A percentile compares a stretch with the other conserved stretches of the same genome.
phyloP scores from a whole-genome alignment of 2,888 invertebrate genomes.

The Sinohyriopsis cumingii region DNA sequence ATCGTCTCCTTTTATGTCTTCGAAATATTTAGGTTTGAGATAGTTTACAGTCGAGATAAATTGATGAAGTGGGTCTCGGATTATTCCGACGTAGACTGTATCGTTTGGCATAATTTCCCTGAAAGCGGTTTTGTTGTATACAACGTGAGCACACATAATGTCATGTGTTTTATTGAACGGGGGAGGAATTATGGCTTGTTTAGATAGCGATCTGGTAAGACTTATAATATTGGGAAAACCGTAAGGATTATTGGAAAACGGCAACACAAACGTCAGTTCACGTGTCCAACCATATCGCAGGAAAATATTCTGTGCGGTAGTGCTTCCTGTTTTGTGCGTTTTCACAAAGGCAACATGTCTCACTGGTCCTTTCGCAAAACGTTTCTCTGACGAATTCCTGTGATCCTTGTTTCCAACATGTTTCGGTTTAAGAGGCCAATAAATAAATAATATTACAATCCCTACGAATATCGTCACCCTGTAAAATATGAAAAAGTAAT shows the following conservation, averaged over 20 bases:
- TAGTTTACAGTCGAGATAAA: slow-evolving; percentile 50
- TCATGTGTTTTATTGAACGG: slow-evolving; percentile 47
- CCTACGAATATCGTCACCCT: no score
- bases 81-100: slow-evolving; percentile 46
- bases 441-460: no score
- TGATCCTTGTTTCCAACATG: no score
- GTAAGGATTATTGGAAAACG: slow-evolving; percentile 28
- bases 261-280: slow-evolving; percentile 55
- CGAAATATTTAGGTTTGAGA: slow-evolving; percentile 35
- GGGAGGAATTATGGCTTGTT: slow-evolving; percentile 43
- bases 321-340: slow-evolving; percentile 62
- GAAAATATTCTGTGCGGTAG: slow-evolving; percentile 59
- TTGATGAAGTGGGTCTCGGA: slow-evolving; percentile 47
- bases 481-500: no score
- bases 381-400: no score
- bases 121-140: slow-evolving; percentile 52
- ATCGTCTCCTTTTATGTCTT: slow-evolving; percentile 5
- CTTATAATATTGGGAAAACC: slow-evolving; percentile 45
- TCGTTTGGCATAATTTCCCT: slow-evolving; percentile 40
- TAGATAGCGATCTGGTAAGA: slow-evolving; percentile 34
- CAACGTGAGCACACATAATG: slow-evolving; percentile 58
- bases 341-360: slow-evolving; percentile 48
- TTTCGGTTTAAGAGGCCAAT: no score
- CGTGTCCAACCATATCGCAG: slow-evolving; percentile 48
- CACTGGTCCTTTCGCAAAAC: no score